Evolutionary conservation across 1,140 invertebrate species (phyloP).

Genomic region (Telenomus remus): DNA sequence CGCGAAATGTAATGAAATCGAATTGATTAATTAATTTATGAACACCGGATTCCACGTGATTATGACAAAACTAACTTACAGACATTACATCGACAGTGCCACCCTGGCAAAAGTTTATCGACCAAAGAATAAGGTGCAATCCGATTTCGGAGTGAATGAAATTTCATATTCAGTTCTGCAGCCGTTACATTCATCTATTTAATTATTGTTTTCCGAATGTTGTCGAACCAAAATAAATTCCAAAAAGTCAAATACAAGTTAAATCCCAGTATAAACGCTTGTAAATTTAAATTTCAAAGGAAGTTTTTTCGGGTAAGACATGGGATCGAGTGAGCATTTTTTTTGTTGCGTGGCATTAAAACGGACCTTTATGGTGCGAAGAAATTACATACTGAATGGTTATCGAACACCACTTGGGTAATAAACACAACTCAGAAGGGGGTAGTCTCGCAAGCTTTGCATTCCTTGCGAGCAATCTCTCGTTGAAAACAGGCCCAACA

Average conservation of each 20-base stretch:
- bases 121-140: background rate
- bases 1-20: conserved; percentile 22
- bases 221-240: too few species aligned
- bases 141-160: too few species aligned
- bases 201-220: too few species aligned
- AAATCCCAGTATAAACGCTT: too few species aligned
- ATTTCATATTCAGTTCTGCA: too few species aligned
- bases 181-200: too few species aligned
- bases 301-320: too few species aligned
- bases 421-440: conserved; percentile 6
- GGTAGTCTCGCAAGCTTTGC: conserved; percentile 27
- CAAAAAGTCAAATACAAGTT: too few species aligned
- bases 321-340: too few species aligned
- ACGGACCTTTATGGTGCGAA: conserved; percentile 1
- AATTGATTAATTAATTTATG: conserved; percentile 31
- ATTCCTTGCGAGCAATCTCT: conserved; percentile 44
- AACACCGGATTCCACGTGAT: conserved; percentile 1
- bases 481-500: conserved; percentile 51
- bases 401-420: conserved; percentile 8
- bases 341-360: conserved; percentile 19
- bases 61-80: background rate
- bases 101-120: background rate
- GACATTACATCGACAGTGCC: background rate
- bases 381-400: conserved; percentile 11
- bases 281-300: too few species aligned